These are phyloP conservation scores for Camponotus pennsylvanicus DNA, from an alignment of 1,140 invertebrate species.

Conservation along the genomic window DNA sequence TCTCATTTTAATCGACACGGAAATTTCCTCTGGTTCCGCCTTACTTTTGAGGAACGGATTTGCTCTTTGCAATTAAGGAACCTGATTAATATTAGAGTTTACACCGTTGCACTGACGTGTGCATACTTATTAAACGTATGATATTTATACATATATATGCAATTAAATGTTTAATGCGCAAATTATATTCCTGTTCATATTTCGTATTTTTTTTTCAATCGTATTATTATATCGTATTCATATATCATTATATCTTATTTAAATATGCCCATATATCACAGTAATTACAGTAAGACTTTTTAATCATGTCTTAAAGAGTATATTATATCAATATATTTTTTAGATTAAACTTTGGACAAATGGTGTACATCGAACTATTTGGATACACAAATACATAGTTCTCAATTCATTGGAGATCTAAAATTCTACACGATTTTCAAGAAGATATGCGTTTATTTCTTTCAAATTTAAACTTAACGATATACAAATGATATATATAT, in stretches of 20 bases:
- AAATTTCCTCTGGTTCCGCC: not conserved
- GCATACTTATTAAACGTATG: too few species aligned
- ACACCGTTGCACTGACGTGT: not conserved
- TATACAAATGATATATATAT: not conserved
- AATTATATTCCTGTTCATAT: constrained; percentile 8
- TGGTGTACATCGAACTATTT: not conserved
- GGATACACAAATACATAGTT: not conserved
- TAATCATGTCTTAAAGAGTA: not conserved
- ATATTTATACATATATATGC: constrained; percentile 18
- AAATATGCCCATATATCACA: not conserved
- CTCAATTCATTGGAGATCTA: constrained; percentile 9
- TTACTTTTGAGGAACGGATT: constrained; percentile 23
- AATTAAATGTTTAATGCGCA: not conserved
- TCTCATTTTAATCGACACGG: constrained; percentile 52
- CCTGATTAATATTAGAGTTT: constrained; percentile 26
- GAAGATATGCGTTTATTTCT: not conserved
- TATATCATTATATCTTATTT: not conserved
- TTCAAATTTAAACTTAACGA: constrained; percentile 17
- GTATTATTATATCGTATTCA: not conserved
- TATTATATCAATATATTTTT: not conserved
- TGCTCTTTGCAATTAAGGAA: constrained; percentile 32
- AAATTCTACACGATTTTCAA: constrained; percentile 10
- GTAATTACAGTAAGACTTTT: not conserved
- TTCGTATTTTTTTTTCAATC: not conserved
- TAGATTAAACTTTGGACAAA: not conserved